A percentile compares a stretch with the other conserved stretches of the same genome.
phyloP scores from a whole-genome alignment of 2,797 vertebrate genomes.

The Lepilemur septentrionalis region DNA sequence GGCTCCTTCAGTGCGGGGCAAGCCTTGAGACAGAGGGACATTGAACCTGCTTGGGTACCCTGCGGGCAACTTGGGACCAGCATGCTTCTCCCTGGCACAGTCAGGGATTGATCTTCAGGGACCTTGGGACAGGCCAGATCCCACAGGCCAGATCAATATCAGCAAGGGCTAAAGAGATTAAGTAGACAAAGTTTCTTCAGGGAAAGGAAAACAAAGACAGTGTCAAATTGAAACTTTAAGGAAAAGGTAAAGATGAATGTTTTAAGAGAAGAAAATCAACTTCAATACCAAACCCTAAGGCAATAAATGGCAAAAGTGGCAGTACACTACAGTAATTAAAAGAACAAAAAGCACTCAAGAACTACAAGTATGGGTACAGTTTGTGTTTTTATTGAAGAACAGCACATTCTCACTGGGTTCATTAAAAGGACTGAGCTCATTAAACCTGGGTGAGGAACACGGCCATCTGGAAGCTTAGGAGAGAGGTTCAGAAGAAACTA shows the following conservation, averaged over 20 bases:
- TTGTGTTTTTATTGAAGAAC: background rate
- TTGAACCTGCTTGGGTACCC: no score
- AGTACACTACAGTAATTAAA: background rate
- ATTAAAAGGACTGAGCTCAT: background rate
- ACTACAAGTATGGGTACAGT: background rate
- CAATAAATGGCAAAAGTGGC: background rate
- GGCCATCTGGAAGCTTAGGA: no score
- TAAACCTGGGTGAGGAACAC: no score
- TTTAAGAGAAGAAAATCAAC: slow-evolving; percentile 7
- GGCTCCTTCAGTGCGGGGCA: no score
- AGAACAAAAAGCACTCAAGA: background rate
- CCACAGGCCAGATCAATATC: background rate
- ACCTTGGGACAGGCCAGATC: no score
- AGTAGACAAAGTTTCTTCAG: background rate
- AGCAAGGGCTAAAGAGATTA: background rate
- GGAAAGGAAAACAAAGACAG: slow-evolving; percentile 30
- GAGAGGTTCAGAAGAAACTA: no score
- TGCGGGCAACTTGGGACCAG: no score
- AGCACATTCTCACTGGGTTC: background rate
- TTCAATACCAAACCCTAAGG: background rate
- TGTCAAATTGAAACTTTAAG: slow-evolving; percentile 38
- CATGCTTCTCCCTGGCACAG: no score
- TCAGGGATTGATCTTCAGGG: no score
- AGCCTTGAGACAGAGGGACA: no score
- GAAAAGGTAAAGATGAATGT: slow-evolving; percentile 26